Conservation (phyloP, 2,797 vertebrate species). For the Enteromius unitaeniatus region DNA sequence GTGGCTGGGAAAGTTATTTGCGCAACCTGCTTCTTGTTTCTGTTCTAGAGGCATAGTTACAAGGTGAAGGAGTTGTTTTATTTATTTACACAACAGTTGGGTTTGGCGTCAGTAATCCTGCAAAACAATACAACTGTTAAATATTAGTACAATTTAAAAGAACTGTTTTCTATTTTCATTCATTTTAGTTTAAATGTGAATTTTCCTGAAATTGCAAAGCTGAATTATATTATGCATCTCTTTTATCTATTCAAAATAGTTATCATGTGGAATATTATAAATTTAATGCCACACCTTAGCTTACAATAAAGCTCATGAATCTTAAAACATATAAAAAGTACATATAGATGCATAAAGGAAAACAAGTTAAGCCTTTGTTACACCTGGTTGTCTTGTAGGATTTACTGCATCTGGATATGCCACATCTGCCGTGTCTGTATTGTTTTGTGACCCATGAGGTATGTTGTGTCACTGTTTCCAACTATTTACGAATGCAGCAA, state of each 20-base stretch:
- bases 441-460: neutral
- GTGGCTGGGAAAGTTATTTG: neutral
- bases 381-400: neutral
- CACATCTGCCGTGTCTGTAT: neutral
- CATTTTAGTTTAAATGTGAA: neutral
- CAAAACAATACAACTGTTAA: neutral
- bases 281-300: neutral
- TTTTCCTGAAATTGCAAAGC: neutral
- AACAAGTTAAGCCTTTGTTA: neutral
- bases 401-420: neutral
- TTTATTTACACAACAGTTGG: neutral
- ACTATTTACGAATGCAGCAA: neutral
- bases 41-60: slow-evolving; percentile 11
- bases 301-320: neutral
- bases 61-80: slow-evolving; percentile 12
- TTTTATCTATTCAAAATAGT: neutral
- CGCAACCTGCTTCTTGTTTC: slow-evolving; percentile 7
- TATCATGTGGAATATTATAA: neutral
- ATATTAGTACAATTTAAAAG: neutral
- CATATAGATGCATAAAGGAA: neutral
- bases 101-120: neutral
- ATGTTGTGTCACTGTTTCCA: neutral
- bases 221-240: neutral
- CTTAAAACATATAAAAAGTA: neutral
- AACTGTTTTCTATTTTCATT: neutral